Evolutionary conservation across 64 coral and sea anemone species (phyloP), one percentile per base, ranked within the genome.

Genomic region (Pachyseris speciosa): DNA sequence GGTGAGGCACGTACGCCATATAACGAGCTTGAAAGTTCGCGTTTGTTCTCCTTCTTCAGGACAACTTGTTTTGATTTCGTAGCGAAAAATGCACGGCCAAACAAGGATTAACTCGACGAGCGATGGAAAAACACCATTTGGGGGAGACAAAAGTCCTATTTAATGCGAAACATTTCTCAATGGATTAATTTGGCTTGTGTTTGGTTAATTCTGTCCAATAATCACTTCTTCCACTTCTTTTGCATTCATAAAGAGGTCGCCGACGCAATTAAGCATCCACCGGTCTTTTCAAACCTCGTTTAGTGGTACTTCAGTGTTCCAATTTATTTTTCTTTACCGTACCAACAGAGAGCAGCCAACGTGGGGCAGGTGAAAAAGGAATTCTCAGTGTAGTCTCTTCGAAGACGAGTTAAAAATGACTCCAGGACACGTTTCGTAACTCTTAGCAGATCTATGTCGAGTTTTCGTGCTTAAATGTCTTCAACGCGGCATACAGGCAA

Each of bases 201-300:
- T 97, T 97, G 91, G 95, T 86, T 97, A 97, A 93, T 97, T 75
- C 85, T 86, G 37, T 58, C 42, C 86, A 75, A 94, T 97, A 97
- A 97, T 97, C 91, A 86, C 84, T 79, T 87, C 67, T 77, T 60
- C 58, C 20, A 74, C 84, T 87, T 75, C 64, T 92, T 88, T 88
- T 42, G 86, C 61, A 85, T 97, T 84, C 91, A 93, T 72, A 97
- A 97, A 97, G 95, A 81, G 63, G 72, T 48, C 39, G 91, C 95
- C 95, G 95, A 74, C 95, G 83, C 72, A 88, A 88, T 88, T 91
- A 87, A 43, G 72, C 84, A 31, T 81, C 34, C 15, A 83, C 45
- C 36, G 36, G 37, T 67, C 33, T 47, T 69, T 58, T 49, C 37
- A 64, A 59, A 63, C 24, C 53, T 69, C 61, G 40, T 63, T 48